Conservation (phyloP, 2,113 vertebrate species). For the Pteronura brasiliensis region DNA sequence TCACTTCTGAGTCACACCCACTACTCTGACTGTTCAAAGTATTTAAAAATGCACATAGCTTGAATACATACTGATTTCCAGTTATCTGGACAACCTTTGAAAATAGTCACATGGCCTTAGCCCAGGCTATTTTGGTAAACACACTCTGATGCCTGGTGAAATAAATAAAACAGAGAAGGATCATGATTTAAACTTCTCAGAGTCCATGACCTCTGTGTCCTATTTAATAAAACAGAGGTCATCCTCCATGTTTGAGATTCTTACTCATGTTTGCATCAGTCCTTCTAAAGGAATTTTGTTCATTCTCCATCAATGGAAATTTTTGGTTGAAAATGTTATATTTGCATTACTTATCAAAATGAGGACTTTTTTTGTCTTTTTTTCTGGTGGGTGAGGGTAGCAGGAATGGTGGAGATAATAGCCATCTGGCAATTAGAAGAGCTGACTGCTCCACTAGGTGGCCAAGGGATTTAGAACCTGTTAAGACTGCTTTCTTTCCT, state of each 20-base stretch:
- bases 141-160: neutral
- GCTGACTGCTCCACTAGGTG: neutral
- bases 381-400: neutral
- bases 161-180: neutral
- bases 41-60: neutral
- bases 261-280: neutral
- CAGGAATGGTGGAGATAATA: neutral
- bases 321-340: neutral
- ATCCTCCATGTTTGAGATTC: neutral
- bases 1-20: neutral
- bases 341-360: neutral
- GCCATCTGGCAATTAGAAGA: neutral
- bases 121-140: neutral
- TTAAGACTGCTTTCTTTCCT: neutral
- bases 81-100: neutral
- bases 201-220: too few species aligned
- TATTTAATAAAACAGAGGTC: neutral
- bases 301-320: neutral
- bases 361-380: neutral
- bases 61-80: neutral
- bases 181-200: neutral
- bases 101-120: neutral
- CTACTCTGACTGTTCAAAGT: neutral
- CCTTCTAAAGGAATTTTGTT: neutral
- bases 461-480: neutral